phyloP scores from a whole-genome alignment of 1,140 invertebrate genomes.

The Saxidomus purpurata region DNA sequence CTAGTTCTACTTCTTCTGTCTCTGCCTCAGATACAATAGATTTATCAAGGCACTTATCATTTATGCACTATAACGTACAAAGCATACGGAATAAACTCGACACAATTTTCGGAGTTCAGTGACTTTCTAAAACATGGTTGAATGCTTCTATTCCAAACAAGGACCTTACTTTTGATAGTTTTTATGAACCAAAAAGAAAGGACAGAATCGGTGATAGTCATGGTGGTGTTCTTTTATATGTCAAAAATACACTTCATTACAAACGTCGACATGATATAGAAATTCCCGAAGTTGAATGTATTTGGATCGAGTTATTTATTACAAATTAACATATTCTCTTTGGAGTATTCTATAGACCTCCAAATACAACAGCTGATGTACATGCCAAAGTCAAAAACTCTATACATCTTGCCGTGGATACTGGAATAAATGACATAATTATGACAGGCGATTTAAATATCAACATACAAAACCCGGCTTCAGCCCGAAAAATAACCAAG shows the following conservation, averaged over 20 bases:
- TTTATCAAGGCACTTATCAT: background rate
- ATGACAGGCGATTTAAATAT: slow-evolving; percentile 19
- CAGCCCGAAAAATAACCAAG: background rate
- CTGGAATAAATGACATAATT: background rate
- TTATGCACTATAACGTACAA: slow-evolving; percentile 29
- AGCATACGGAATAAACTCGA: background rate
- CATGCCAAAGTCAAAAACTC: background rate
- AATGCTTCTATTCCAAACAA: background rate
- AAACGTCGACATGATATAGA: background rate
- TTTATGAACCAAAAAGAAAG: slow-evolving; percentile 3
- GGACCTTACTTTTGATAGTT: background rate
- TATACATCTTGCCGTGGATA: slow-evolving; percentile 5
- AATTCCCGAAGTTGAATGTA: background rate
- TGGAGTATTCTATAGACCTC: background rate
- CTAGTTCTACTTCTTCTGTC: too few relatives aligned
- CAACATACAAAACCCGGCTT: background rate
- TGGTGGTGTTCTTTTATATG: background rate
- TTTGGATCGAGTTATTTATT: background rate
- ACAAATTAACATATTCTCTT: background rate
- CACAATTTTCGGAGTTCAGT: background rate
- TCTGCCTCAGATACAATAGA: background rate
- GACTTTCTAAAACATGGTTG: slow-evolving; percentile 4
- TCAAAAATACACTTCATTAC: background rate
- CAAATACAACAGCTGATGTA: background rate
- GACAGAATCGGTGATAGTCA: background rate